Percentiles rank a stretch among this genome's conserved stretches.
These are phyloP conservation scores for Steinernema hermaphroditum DNA, from an alignment of 2,888 invertebrate genomes.

Conservation along the genomic window DNA sequence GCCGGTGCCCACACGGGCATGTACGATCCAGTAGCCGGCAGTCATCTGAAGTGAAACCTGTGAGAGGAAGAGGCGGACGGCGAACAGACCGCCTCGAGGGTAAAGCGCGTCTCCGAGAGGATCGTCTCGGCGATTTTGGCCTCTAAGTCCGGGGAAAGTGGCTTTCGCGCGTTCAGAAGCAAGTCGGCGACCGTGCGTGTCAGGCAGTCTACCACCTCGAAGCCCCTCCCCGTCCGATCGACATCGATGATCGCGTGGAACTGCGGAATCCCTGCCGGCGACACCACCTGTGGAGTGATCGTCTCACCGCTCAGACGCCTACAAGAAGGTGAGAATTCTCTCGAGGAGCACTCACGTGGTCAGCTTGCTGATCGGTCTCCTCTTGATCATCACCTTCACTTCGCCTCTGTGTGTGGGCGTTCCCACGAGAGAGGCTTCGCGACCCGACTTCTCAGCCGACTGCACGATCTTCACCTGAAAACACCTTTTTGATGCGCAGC, in stretches of 20 bases:
- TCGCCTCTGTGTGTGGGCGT: neutral
- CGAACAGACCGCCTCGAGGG: neutral
- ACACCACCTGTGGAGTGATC: neutral
- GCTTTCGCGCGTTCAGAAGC: neutral
- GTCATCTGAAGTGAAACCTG: neutral
- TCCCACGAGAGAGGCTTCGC: neutral
- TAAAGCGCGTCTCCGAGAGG: neutral
- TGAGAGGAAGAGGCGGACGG: neutral
- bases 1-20: neutral
- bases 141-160: neutral
- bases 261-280: neutral
- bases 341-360: neutral
- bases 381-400: neutral
- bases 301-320: neutral
- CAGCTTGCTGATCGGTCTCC: neutral
- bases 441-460: neutral
- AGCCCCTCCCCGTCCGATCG: neutral
- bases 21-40: neutral
- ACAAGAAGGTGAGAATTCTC: neutral
- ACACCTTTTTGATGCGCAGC: neutral
- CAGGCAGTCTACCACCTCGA: neutral
- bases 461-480: slow-evolving; percentile 8
- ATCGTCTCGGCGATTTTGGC: neutral
- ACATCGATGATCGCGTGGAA: slow-evolving; percentile 1
- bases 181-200: neutral